Evolutionary conservation across 2,113 vertebrate genomes (phyloP).

Genomic region (Cynoglossus semilaevis): DNA sequence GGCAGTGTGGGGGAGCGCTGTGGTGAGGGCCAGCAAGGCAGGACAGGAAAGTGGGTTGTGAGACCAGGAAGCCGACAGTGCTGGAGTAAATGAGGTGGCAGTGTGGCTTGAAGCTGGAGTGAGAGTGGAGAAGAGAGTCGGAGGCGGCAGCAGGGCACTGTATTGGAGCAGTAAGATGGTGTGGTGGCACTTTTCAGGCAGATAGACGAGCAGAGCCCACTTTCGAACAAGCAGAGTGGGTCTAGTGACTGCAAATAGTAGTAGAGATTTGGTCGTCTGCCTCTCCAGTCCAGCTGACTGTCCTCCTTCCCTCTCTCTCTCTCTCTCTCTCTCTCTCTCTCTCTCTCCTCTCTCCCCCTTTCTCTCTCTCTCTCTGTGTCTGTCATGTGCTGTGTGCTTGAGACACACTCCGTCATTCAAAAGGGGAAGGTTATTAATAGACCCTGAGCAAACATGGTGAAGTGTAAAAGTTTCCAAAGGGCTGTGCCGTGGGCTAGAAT

Average conservation of each 20-base stretch:
- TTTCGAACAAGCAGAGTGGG: slow-evolving; percentile 31
- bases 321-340: slow-evolving; percentile 28
- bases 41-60: slow-evolving; percentile 34
- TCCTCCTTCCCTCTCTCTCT: slow-evolving; percentile 9
- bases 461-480: slow-evolving; percentile 74
- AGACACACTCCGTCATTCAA: slow-evolving; percentile 73
- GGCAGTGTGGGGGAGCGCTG: slow-evolving; percentile 25
- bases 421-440: slow-evolving; percentile 72
- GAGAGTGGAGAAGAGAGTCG: slow-evolving; percentile 31
- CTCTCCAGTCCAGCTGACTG: slow-evolving; percentile 22
- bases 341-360: slow-evolving; percentile 62
- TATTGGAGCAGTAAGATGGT: slow-evolving; percentile 15
- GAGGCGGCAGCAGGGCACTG: slow-evolving; percentile 10
- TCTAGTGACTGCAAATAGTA: slow-evolving; percentile 57
- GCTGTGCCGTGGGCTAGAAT: slow-evolving; percentile 61
- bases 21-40: slow-evolving; percentile 31
- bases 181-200: slow-evolving; percentile 39
- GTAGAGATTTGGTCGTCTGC: slow-evolving; percentile 44
- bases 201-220: slow-evolving; percentile 12
- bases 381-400: slow-evolving; percentile 70
- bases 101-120: slow-evolving; percentile 24
- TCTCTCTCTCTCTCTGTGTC: slow-evolving; percentile 29
- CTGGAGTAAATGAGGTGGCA: slow-evolving; percentile 51
- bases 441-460: slow-evolving; percentile 71
- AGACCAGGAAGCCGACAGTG: slow-evolving; percentile 44